Base-by-base conservation (phyloP, 2,797 vertebrate genomes). In the Pseudomugil tenellus region DNA sequence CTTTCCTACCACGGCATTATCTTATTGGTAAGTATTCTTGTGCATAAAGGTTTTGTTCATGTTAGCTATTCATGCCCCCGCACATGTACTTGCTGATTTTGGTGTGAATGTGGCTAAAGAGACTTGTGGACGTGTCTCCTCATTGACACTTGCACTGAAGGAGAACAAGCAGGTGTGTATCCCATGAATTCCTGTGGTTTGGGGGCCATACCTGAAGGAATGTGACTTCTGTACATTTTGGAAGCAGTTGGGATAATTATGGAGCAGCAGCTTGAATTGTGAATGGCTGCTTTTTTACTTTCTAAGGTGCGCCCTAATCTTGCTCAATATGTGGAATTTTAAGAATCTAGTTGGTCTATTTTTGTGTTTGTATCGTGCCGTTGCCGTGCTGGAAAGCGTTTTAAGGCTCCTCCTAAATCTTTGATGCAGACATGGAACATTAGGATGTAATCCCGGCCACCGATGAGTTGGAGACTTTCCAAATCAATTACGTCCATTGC, bases 221-320 rank as follows among this genome's bases (percentile, higher is more conserved):
- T 72, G 55, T 41, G 4, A 60, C 65, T 43, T 62, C 58, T 68
- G 56, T 43, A 34, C 63, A 56, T 85, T 84, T 83, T 70, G 67
- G 78, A 74, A 61, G 61, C 64, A 69, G 76, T 86, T 41, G 7
- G 16, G 16, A 63, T 72, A 60, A 84, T 90, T 87, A 75, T 43
- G 54, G 60, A 28, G 61, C 19, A 66, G 54, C 5, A 10, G 28
- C 55, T 63, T 63, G 25, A 52, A 72, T 73, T 48, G 72, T 84
- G 58, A 90, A 72, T 70, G 51, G 41, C 46, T 49, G 60, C 76
- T 31, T 80, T 84, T 41, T 89, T 48, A 76, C 55, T 48, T 65
- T n/a, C 26, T 41, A 41, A 41, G 16, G 39, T 41, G 39, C 39
- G 13, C 39, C 39, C 3, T 25, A 19, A 41, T 76, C 10, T 53